Base-by-base conservation (phyloP, 2,888 invertebrate genomes). In the Drosophila subsilvestris region DNA sequence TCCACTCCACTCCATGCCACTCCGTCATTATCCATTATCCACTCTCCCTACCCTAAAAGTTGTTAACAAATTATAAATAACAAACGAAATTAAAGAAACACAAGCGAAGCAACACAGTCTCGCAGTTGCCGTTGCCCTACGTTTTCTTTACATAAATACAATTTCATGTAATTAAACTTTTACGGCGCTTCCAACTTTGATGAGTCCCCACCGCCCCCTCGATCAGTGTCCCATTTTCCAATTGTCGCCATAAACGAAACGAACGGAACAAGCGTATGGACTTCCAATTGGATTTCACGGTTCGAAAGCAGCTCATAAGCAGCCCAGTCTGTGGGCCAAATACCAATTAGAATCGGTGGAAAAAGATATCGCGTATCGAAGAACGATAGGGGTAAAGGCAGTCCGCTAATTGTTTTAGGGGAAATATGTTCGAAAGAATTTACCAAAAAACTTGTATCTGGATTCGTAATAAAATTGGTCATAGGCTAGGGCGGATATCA, bases 81-180 rank as follows among this genome's bases (percentile, higher is more conserved):
- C 44, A 42, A 49, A 51, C 37, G 37, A 37, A 37, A 37, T n/a
- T 6, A 37, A 61, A 53, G 44, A 55, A 47, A 50, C 8, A 48
- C 25, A 73, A 10, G 55, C 53, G 32, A 49, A 55, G 20, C 54
- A 4, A 25, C 25, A 14, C 37, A 37, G 37, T 37, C 37, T 27
- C 25, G 25, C 27, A 8, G 27, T 27, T 8, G 27, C 1, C 27
- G 27, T 27, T 27, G 25, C 69, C 69, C 58, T 43, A 57, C 58
- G 42, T 50, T 29, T 53, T 57, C 48, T 65, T 71, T 49, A 42
- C 56, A 53, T 49, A 62, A 75, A 59, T 75, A 62, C 3, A 22
- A 58, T 63, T 56, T 54, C 75, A 32, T 58, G 58, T 69, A 78
- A 78, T 73, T 75, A 72, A 78, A 78, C 68, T 58, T 68, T 75